These are phyloP conservation scores for Bimastos eiseni DNA, from an alignment of 2,888 invertebrate genomes.

Conservation along the genomic window DNA sequence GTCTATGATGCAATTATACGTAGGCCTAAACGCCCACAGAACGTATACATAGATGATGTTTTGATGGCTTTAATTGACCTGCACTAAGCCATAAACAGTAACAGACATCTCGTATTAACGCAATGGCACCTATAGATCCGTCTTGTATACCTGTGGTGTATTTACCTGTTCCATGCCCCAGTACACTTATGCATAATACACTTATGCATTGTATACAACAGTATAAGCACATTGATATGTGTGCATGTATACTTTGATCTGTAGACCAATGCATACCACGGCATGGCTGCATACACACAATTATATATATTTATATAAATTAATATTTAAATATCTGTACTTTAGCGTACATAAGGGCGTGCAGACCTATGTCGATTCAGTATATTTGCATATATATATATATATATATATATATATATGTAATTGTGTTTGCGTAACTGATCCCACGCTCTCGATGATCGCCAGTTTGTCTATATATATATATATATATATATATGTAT, in stretches of 20 bases:
- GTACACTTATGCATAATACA: not conserved
- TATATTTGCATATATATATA: not conserved
- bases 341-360: not conserved
- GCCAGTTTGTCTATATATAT: too few species aligned
- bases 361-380: not conserved
- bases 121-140: not conserved
- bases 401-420: too few species aligned
- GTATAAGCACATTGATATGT: not conserved
- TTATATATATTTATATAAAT: not conserved
- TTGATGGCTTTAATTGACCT: not conserved
- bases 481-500: too few species aligned
- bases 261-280: not conserved
- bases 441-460: too few species aligned
- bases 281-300: not conserved
- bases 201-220: not conserved
- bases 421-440: too few species aligned
- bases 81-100: not conserved
- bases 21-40: too few species aligned
- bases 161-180: not conserved
- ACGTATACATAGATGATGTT: not conserved
- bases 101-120: not conserved
- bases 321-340: not conserved
- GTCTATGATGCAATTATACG: slow-evolving; percentile 9
- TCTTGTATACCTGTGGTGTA: not conserved
- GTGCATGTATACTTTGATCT: not conserved